Evolutionary conservation across 2,113 vertebrate species (phyloP), one percentile per base, ranked within the genome.

Genomic region (Corydoras sp.): DNA sequence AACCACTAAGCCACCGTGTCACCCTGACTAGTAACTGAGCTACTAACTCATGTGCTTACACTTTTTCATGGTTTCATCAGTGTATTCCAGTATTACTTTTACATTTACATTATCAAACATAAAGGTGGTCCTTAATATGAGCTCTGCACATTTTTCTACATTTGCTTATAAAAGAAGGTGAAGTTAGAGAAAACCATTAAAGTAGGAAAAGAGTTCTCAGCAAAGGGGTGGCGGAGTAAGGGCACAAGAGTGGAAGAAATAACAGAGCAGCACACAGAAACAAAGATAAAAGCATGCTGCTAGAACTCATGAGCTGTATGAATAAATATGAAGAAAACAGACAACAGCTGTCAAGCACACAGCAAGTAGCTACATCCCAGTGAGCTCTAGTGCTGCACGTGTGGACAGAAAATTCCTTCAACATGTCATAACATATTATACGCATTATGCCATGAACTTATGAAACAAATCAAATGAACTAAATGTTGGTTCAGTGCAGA

Each of bases 31-130:
- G 18, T 24, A 24, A 24, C 18, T 24, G 18, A 24, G 35, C 7
- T 43, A 43, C 35, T 8, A 35, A 43, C 35, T 43, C 32, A 43
- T 43, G 35, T 43, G 35, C 35, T 43, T 43, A 43, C 35, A 43
- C 35, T 43, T 43, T 43, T 43, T 43, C 7, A 24, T 24, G 18
- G 18, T 43, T 43, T 43, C 71, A 85, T 76, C 72, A 74, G 64
- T 58, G 55, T 51, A 24, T 56, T 56, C 76, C 67, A 79, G 69
- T 74, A 75, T 74, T 78, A 81, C 78, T 77, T 80, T 76, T 80
- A 64, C 80, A 86, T 86, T 86, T 85, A 83, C 65, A 83, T 75
- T 81, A 84, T 85, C 80, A 86, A 85, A 84, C 83, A 82, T 82
- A 80, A 83, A 78, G 79, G 72, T 69, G 64, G 69, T 66, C 81